A percentile compares a stretch with the other conserved stretches of the same genome.
phyloP scores from a whole-genome alignment of 2,113 vertebrate species.

The Bungarus multicinctus region DNA sequence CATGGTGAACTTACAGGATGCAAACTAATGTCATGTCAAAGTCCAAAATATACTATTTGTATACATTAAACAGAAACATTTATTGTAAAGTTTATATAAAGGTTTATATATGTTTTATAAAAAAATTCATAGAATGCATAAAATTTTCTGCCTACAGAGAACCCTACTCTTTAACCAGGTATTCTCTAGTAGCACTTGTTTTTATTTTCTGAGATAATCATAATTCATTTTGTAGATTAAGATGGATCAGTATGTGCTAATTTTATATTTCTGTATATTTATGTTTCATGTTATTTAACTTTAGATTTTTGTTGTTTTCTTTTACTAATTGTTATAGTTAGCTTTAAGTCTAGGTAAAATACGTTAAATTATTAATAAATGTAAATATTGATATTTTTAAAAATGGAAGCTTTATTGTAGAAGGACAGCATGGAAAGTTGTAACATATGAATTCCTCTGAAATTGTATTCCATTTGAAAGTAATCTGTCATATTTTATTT shows the following conservation, averaged over 20 bases:
- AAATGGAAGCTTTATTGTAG: background rate
- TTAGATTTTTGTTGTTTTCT: background rate
- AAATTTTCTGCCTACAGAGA: background rate
- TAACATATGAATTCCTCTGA: background rate
- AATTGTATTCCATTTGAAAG: background rate
- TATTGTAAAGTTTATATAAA: background rate
- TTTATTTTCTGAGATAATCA: background rate
- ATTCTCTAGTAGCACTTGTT: background rate
- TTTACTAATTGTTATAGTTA: background rate
- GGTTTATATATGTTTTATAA: background rate
- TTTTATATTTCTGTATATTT: background rate
- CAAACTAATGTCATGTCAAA: background rate
- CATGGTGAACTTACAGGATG: background rate
- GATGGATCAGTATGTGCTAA: background rate
- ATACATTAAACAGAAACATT: background rate
- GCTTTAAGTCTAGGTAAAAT: background rate
- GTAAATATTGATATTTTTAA: background rate
- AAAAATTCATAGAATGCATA: background rate
- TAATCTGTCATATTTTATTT: background rate
- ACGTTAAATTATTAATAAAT: background rate
- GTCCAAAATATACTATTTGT: background rate
- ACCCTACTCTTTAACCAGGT: background rate
- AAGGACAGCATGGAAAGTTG: background rate
- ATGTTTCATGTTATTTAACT: background rate
- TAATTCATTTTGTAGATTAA: background rate